Evolutionary conservation across 2,797 vertebrate species (phyloP).

Genomic region (Lithobates sylvaticus): DNA sequence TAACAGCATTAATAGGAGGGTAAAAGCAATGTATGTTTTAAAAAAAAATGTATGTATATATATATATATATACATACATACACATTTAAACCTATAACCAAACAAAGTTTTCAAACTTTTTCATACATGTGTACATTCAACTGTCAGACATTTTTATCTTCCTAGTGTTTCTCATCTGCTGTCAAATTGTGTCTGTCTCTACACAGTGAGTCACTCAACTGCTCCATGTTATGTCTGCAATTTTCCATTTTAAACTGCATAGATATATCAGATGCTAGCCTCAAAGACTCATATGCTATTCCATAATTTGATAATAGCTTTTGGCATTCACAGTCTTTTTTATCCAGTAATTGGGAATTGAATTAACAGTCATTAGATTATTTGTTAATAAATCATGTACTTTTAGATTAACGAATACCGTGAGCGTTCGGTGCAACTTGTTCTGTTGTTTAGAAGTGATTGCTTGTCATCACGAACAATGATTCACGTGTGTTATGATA

Average conservation of each 20-base stretch:
- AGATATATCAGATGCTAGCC: conserved; percentile 30
- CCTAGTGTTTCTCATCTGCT: conserved; percentile 5
- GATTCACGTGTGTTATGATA: too few species aligned
- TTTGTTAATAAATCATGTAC: conserved; percentile 48
- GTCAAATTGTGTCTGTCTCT: conserved; percentile 4
- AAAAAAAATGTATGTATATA: too few species aligned
- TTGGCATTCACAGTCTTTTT: conserved; percentile 42
- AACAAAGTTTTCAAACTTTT: too few species aligned
- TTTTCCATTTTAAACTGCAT: conserved; percentile 42
- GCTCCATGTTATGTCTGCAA: conserved; percentile 29
- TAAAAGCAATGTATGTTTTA: too few species aligned
- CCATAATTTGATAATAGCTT: conserved; percentile 49
- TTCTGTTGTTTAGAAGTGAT: background rate
- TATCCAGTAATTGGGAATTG: conserved; percentile 49
- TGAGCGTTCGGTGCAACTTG: background rate
- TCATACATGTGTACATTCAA: too few species aligned
- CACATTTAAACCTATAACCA: too few species aligned
- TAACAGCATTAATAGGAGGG: too few species aligned
- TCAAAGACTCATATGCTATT: conserved; percentile 22
- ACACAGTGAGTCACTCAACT: conserved; percentile 22
- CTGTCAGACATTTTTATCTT: background rate
- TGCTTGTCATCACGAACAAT: background rate
- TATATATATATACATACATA: too few species aligned
- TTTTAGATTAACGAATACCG: conserved; percentile 26
- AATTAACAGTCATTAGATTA: conserved; percentile 52